Percentiles rank a stretch among this genome's conserved stretches.
These are phyloP conservation scores for Cheilosia pagana DNA, from an alignment of 2,888 invertebrate species.

Conservation along the genomic window DNA sequence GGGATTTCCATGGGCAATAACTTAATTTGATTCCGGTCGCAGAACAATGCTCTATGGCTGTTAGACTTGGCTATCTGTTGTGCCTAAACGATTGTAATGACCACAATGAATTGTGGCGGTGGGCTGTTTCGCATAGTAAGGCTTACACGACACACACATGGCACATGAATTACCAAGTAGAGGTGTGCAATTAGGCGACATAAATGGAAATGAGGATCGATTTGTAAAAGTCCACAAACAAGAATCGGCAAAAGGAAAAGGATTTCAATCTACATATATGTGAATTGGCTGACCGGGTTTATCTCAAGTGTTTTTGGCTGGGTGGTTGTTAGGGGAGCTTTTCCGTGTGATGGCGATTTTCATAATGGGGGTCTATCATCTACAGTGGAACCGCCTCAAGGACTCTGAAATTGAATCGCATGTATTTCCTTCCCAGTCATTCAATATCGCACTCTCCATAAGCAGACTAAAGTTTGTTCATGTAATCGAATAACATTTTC, in stretches of 20 bases:
- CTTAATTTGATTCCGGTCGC: conserved; percentile 70
- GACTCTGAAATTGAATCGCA: background rate
- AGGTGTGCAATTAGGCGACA: conserved; percentile 75
- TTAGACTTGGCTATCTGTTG: conserved; percentile 63
- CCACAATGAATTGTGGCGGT: conserved; percentile 67
- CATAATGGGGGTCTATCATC: background rate
- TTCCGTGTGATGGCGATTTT: background rate
- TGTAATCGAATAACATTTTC: no score
- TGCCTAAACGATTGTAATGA: conserved; percentile 74
- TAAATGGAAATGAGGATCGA: conserved; percentile 73
- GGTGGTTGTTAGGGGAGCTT: background rate
- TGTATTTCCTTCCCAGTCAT: no score
- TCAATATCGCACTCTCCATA: no score
- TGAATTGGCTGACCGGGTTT: conserved; percentile 17
- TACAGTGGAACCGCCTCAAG: background rate
- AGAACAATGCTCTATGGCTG: conserved; percentile 68
- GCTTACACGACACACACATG: conserved; percentile 53
- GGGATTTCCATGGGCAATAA: conserved; percentile 67
- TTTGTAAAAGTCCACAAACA: conserved; percentile 47
- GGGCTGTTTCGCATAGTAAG: background rate
- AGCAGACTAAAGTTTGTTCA: no score
- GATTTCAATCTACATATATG: conserved; percentile 13
- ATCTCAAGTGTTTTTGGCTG: background rate
- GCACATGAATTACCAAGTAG: conserved; percentile 69
- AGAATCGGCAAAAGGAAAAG: conserved; percentile 17